Evolutionary conservation across 2,113 vertebrate species (phyloP), one percentile per base, ranked within the genome.

Genomic region (Sebastes schlegelii): DNA sequence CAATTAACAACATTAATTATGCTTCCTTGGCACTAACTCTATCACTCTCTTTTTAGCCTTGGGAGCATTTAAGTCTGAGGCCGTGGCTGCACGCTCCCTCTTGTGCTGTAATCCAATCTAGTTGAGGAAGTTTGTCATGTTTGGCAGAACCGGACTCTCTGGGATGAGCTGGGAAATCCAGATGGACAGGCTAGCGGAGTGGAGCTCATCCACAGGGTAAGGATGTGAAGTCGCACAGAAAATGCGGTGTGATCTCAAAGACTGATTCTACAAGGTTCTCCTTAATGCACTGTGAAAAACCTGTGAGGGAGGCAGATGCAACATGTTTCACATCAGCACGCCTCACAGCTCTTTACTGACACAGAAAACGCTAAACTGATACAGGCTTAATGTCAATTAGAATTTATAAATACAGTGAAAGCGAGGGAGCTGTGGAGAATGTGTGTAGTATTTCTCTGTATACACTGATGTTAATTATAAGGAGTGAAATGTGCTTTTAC

Each of bases 1-100:
- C 90, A 94, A 94, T 94, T 93, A 94, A 79, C 80, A 87, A 74
- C 88, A 93, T 94, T 93, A 93, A 92, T 94, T 93, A 92, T 94
- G 93, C 94, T 92, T 94, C 90, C 76, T 80, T 93, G 93, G 88
- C 89, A 92, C 86, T 88, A 88, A 91, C 91, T 93, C 90, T 91
- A 92, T 93, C 86, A 82, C 86, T 90, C 83, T 87, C 83, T 81
- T 83, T 92, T 91, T 93, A 83, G 91, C 93, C 93, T 14, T 86
- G 82, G 93, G 94, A 84, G 40, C 48, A 90, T 90, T 91, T 88
- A 75, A 86, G 82, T 80, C 79, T 49, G 42, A 77, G 76, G 69
- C 71, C 19, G 48, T 40, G 73, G 85, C 79, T 61, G 71, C 88
- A 86, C 57, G 48, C 81, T 88, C 79, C 73, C 82, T 73, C 85